Evolutionary conservation across 2,888 invertebrate genomes (phyloP).

Genomic region (Laothoe populi): DNA sequence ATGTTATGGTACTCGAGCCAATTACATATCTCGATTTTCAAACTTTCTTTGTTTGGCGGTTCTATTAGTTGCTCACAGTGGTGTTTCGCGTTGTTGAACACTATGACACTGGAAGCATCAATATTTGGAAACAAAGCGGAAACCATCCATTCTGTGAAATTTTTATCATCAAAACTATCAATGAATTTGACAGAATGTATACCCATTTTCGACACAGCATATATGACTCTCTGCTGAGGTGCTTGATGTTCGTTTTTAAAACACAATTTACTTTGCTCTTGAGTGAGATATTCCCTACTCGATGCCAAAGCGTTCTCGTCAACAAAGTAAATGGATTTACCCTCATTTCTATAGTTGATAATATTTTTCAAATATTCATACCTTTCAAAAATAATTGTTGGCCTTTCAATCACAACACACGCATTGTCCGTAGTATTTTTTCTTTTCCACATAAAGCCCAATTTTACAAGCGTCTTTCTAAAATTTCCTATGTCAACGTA

Average conservation of each 20-base stretch:
- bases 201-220: constrained; percentile 38
- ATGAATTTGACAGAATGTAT: constrained; percentile 33
- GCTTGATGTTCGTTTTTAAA: background rate
- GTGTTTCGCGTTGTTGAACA: constrained; percentile 39
- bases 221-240: constrained; percentile 37
- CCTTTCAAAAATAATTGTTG: constrained; percentile 50
- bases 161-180: constrained; percentile 30
- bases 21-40: constrained; percentile 38
- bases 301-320: constrained; percentile 41
- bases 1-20: constrained; percentile 49
- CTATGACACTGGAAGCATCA: constrained; percentile 40
- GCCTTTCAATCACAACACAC: constrained; percentile 51
- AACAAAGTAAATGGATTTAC: constrained; percentile 43
- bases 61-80: constrained; percentile 33
- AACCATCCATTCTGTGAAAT: constrained; percentile 42
- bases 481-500: constrained; percentile 50
- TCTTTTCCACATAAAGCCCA: constrained; percentile 53
- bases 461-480: constrained; percentile 46
- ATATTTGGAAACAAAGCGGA: constrained; percentile 36
- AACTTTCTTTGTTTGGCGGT: constrained; percentile 38
- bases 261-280: constrained; percentile 13
- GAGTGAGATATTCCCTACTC: background rate
- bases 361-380: constrained; percentile 50
- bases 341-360: constrained; percentile 31
- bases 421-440: constrained; percentile 25